These are phyloP conservation scores for Cossypha heuglini DNA, from an alignment of 2,797 vertebrate species.

Conservation along the genomic window DNA sequence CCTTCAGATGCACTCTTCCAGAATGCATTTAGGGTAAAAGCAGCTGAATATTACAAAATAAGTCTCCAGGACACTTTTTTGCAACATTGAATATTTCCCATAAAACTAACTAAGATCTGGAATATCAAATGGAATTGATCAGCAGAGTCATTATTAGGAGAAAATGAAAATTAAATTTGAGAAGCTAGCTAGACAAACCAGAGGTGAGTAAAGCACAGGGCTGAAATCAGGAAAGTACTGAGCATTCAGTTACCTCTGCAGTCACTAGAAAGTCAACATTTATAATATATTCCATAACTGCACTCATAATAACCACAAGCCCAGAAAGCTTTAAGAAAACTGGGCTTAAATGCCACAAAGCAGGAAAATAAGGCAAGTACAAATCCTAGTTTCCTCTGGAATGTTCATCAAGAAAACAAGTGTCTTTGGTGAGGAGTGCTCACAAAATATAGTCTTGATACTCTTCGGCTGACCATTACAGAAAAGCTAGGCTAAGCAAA, in stretches of 20 bases:
- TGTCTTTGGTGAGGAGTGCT: background rate
- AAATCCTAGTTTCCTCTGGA: background rate
- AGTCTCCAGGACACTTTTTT: background rate
- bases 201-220: background rate
- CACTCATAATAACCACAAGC: background rate
- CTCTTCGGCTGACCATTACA: background rate
- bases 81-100: background rate
- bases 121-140: background rate
- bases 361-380: background rate
- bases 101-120: background rate
- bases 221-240: background rate
- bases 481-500: background rate
- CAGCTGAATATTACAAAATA: background rate
- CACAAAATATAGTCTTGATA: background rate
- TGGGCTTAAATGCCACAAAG: background rate
- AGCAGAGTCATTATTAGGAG: background rate
- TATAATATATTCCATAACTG: background rate
- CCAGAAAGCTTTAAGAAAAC: background rate
- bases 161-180: background rate
- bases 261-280: background rate
- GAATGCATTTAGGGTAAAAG: background rate
- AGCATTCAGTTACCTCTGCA: background rate
- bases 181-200: background rate
- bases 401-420: background rate
- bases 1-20: background rate